These are phyloP conservation scores for Magallana ariakensis DNA, from an alignment of 1,140 invertebrate genomes.

Conservation along the genomic window DNA sequence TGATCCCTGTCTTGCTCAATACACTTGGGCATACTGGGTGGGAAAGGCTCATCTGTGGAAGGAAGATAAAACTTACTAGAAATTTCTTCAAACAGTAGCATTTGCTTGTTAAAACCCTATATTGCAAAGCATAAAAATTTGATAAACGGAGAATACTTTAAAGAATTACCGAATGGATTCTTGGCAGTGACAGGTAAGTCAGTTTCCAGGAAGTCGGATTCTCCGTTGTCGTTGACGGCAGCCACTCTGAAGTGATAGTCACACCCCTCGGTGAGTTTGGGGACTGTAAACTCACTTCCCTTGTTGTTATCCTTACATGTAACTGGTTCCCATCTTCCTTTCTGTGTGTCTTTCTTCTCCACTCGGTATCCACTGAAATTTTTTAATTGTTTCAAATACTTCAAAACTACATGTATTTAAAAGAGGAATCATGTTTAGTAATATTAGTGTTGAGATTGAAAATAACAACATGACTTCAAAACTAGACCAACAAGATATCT, in stretches of 20 bases:
- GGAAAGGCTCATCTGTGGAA: slow-evolving; percentile 70
- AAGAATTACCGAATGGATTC: slow-evolving; percentile 93
- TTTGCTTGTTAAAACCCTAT: no score
- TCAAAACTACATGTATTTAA: no score
- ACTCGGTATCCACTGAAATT: slow-evolving; percentile 94
- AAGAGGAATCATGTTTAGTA: no score
- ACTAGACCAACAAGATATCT: no score
- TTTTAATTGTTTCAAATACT: slow-evolving; percentile 61
- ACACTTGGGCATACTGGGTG: slow-evolving; percentile 72
- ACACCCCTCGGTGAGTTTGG: slow-evolving; percentile 93
- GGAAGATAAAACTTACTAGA: no score
- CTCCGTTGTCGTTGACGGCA: slow-evolving; percentile 98
- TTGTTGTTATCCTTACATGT: slow-evolving; percentile 81
- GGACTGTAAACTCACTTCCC: slow-evolving; percentile 69
- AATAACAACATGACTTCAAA: no score
- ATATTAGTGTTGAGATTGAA: no score
- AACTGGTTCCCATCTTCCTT: slow-evolving; percentile 95
- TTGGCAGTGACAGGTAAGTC: slow-evolving; percentile 94
- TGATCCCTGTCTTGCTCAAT: slow-evolving; percentile 83
- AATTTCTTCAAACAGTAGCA: no score
- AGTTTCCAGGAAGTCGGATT: slow-evolving; percentile 94
- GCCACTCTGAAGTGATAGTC: slow-evolving; percentile 93
- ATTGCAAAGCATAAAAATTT: neutral
- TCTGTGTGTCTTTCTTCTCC: slow-evolving; percentile 97
- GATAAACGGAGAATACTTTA: neutral